Evolutionary conservation across 2,888 invertebrate genomes (phyloP).

Genomic region (Cerceris rybyensis): DNA sequence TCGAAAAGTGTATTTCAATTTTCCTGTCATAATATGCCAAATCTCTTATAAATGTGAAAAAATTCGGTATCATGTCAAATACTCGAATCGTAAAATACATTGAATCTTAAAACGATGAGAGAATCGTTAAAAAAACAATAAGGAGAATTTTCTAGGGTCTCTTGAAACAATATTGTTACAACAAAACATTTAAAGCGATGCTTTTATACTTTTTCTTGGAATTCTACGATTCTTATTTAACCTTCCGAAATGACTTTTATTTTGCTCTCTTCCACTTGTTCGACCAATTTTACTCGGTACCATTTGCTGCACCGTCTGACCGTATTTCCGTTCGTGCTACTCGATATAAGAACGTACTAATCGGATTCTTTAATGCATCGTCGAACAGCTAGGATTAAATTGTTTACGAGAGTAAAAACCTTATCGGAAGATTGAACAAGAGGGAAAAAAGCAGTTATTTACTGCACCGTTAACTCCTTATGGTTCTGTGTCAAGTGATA

Average conservation of each 20-base stretch:
- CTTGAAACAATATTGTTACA: too few relatives aligned
- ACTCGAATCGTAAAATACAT: neutral
- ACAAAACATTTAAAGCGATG: neutral
- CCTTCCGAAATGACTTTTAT: constrained; percentile 10
- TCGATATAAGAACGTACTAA: neutral
- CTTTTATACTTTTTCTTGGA: constrained; percentile 36
- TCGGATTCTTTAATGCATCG: constrained; percentile 20
- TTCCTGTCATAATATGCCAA: neutral
- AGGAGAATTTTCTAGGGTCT: too few relatives aligned
- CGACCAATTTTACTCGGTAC: neutral
- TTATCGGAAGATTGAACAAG: neutral
- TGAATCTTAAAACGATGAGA: neutral
- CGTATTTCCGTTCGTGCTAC: neutral
- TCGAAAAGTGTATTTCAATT: neutral
- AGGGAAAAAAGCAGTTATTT: neutral
- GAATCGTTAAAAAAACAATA: neutral
- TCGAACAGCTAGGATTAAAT: constrained; percentile 26
- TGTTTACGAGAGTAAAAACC: constrained; percentile 22
- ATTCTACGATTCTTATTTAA: neutral
- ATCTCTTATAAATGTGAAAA: neutral
- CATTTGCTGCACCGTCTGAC: neutral
- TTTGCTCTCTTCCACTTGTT: constrained; percentile 7
- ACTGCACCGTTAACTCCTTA: too few relatives aligned
- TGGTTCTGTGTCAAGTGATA: too few relatives aligned
- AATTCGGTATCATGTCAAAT: too few relatives aligned